Evolutionary conservation across 1,140 invertebrate genomes (phyloP), one percentile per base, ranked within the genome.

Genomic region (Penaeus indicus): DNA sequence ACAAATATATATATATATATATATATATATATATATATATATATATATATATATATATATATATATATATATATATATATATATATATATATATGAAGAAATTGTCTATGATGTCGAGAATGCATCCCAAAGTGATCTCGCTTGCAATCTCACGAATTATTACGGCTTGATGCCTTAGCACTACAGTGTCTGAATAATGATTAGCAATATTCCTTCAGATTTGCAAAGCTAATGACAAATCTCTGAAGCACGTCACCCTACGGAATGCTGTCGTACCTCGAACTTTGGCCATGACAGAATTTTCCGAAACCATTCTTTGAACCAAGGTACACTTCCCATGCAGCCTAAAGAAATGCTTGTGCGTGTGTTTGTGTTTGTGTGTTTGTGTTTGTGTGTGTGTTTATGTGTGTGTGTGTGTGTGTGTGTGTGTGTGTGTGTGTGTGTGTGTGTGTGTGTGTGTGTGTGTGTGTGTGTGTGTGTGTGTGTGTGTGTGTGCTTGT

Each of bases 41-140:
- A 75, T 75, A 75, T 32, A 75, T 27, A 75, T 75, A 75, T 75
- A 75, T 75, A 75, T 38, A 75, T 75, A 75, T 32, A 75, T 75
- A 75, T 32, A 75, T 75, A 75, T 75, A 75, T 75, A 75, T 27
- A 75, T 75, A 75, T 75, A 75, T 75, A 75, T 75, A 75, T 75
- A 75, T 27, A 75, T 75, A 75, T 75, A 75, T 75, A 75, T 75
- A 75, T 75, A 75, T 75, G 38, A 2, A 3, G 19, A 27, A 27
- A n/a, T 69, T 8, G 0, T 42, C 38, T 42, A 8, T 1, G 38
- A 42, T 42, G 38, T 38, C 38, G 38, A 42, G 38, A 42, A 42
- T 42, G 7, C 38, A 4, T 42, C 38, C 38, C 38, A 4, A 42
- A 42, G 38, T 8, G 38, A 42, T 1, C 38, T 42, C 38, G 7